Base-by-base conservation (phyloP, 1,140 invertebrate genomes). In the Lepeophtheirus salmonis region DNA sequence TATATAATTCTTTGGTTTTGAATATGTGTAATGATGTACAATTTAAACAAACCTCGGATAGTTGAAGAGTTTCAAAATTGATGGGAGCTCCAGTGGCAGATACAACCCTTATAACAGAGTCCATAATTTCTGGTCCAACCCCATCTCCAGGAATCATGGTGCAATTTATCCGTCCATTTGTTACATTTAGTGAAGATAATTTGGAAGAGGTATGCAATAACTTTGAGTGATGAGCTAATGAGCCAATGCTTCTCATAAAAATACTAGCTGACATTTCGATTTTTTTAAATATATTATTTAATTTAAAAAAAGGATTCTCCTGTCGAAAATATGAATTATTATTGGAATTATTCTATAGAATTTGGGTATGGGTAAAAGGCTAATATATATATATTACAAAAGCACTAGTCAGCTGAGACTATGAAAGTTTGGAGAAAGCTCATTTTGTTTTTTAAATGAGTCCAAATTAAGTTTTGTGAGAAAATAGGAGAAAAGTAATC, bases 81-180 rank as follows among this genome's bases (percentile, higher is more conserved):
- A 94, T 82, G 0, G 89, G 88, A 48, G 88, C 82, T 66, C 77
- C 78, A 1, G 84, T 83, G 54, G 86, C 83, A 1, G 16, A 21
- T 12, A 61, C 18, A n/a, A 61, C 59, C 2, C 21, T 18, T 18
- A 20, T 14, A 2, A 22, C 51, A 2, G 59, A 52, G 21, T 61
- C 59, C 59, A 61, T 61, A 13, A 61, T 4, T 25, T 61, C 59
- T 1, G 59, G 59, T 22, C 59, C 59, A 18, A 99, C 92, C 63
- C 95, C 95, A 80, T 98, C 95, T 48, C 95, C 95, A 26, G 94
- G 94, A 63, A 98, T 92, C 13, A 97, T 70, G 6, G 92, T 96
- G 68, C 90, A 94, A 68, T 80, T 87, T 58, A 83, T 81, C 24
- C 53, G 30, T 41, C 30, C 30, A 41, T 41, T 41, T 6, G 30